Conservation (phyloP, 2,113 vertebrate genomes). For the Conger conger region DNA sequence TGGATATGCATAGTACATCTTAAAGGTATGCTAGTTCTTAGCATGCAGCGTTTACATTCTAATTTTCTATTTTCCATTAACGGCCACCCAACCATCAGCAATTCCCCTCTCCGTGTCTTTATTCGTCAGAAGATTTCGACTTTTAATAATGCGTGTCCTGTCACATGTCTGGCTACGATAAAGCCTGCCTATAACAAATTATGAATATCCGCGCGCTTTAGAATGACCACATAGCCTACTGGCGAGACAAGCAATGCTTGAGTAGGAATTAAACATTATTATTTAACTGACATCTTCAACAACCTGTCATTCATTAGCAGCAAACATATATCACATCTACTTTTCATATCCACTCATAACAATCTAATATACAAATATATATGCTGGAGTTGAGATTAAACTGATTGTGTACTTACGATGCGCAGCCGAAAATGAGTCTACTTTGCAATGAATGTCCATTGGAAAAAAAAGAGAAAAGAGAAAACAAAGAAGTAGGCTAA, state of each 20-base stretch:
- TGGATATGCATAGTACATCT: no score
- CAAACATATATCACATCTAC: neutral
- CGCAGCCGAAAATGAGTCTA: slow-evolving; percentile 97
- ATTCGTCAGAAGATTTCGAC: no score
- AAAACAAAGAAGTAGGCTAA: slow-evolving; percentile 96
- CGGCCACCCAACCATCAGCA: no score
- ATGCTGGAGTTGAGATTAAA: neutral
- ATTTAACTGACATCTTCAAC: neutral
- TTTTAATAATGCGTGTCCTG: no score
- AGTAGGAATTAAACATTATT: neutral
- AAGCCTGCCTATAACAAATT: no score
- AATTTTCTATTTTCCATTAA: no score
- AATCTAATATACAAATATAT: slow-evolving; percentile 25
- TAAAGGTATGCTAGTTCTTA: no score
- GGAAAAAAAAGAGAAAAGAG: slow-evolving; percentile 96
- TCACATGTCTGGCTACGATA: no score
- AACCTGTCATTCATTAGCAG: neutral
- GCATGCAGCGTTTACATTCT: no score
- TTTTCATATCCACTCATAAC: neutral
- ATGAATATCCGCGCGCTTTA: no score
- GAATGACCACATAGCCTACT: no score
- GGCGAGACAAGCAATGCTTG: neutral
- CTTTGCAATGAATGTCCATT: slow-evolving; percentile 99
- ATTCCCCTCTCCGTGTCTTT: no score
- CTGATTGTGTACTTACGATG: slow-evolving; percentile 89